These are phyloP conservation scores for Ficedula albicollis DNA, from an alignment of 2,797 vertebrate genomes.

Conservation along the genomic window DNA sequence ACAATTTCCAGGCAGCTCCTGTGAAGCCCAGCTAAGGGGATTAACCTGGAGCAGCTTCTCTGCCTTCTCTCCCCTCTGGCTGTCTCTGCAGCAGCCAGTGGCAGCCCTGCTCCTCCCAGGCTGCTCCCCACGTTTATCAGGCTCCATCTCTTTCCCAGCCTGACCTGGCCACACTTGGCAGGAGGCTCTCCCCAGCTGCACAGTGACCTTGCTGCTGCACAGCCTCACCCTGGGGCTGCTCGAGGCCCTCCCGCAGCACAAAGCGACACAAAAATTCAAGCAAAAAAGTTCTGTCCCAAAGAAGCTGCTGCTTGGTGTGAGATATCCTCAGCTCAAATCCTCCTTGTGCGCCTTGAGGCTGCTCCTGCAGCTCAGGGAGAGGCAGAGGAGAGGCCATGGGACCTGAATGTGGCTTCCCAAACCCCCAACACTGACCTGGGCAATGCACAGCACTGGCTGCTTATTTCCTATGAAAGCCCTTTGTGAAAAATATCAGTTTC, in stretches of 20 bases:
- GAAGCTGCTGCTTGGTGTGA: not conserved
- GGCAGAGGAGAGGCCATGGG: not conserved
- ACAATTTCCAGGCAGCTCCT: not conserved
- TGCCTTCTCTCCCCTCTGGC: not conserved
- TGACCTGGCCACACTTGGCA: constrained; percentile 26
- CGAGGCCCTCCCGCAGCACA: not conserved
- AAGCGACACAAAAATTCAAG: not conserved
- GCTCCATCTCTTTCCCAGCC: not conserved
- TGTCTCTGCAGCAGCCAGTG: fast-evolving
- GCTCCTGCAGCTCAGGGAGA: not conserved
- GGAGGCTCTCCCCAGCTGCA: constrained; percentile 37
- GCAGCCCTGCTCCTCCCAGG: not conserved
- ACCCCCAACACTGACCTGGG: fast-evolving
- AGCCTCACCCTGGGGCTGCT: not conserved
- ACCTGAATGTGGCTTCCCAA: not conserved
- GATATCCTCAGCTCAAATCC: not conserved
- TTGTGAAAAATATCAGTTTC: not conserved
- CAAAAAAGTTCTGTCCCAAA: not conserved
- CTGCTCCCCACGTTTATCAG: not conserved
- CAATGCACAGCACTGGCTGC: not conserved
- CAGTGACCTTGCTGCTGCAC: constrained; percentile 19
- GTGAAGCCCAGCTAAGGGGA: not conserved
- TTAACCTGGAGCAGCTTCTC: not conserved
- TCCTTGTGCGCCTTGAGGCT: fast-evolving
- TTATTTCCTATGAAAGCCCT: not conserved